Conservation (phyloP, 2,888 invertebrate species). For the Nymphalis c-album region DNA sequence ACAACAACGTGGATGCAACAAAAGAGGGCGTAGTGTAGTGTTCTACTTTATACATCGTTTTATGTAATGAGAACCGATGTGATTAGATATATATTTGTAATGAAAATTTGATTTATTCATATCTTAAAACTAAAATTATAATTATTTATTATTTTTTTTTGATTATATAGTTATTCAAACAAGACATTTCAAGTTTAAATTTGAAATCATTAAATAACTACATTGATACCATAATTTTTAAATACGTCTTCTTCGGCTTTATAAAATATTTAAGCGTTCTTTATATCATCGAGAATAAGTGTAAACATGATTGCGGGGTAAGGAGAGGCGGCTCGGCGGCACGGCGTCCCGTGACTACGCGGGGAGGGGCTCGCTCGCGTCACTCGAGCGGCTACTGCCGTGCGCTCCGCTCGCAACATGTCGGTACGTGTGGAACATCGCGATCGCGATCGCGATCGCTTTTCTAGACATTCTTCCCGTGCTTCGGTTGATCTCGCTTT, state of each 20-base stretch:
- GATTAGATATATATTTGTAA: constrained; percentile 49
- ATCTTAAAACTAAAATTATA: no score
- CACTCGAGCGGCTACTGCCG: constrained; percentile 78
- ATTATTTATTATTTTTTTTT: no score
- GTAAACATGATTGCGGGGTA: constrained; percentile 66
- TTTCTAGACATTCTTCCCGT: constrained; percentile 77
- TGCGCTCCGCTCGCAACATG: constrained; percentile 77
- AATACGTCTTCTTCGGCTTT: not conserved
- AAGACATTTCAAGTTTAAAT: no score
- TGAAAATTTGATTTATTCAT: no score
- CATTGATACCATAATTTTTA: no score
- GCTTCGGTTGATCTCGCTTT: constrained; percentile 75
- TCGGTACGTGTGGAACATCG: constrained; percentile 76
- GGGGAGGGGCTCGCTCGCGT: constrained; percentile 51
- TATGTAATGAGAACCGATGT: constrained; percentile 48
- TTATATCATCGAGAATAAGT: constrained; percentile 64
- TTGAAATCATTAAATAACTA: no score
- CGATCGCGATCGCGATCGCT: constrained; percentile 76
- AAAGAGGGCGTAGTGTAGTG: constrained; percentile 64
- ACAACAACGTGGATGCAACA: constrained; percentile 74
- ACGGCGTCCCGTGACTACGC: constrained; percentile 38
- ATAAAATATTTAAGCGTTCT: constrained; percentile 64
- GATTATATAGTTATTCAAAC: no score
- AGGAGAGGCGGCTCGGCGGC: constrained; percentile 46
- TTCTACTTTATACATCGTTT: constrained; percentile 63